Percentiles rank a stretch among this genome's conserved stretches.
phyloP scores from a whole-genome alignment of 2,113 vertebrate genomes.

The Corvus hawaiiensis region DNA sequence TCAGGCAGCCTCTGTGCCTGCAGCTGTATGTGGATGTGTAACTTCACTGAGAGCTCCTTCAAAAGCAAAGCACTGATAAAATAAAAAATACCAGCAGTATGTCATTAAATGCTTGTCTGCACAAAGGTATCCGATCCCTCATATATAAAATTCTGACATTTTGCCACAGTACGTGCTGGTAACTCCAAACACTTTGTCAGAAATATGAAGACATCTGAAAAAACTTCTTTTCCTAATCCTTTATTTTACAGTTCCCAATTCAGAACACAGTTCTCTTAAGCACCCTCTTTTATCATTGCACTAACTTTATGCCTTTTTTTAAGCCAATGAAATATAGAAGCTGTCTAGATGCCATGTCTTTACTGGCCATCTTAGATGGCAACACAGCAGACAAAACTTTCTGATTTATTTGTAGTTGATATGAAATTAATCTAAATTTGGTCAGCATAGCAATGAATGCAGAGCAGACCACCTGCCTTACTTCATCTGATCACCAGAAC shows the following conservation, averaged over 20 bases:
- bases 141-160: not conserved
- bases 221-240: not conserved
- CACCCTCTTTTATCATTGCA: not conserved
- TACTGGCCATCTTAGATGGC: not conserved
- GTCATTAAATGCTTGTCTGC: not conserved
- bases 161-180: not conserved
- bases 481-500: not conserved
- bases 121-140: not conserved
- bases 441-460: not conserved
- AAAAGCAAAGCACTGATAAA: not conserved
- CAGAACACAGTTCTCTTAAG: not conserved
- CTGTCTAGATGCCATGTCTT: not conserved
- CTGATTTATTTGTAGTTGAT: not conserved
- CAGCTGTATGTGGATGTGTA: not conserved
- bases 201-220: not conserved
- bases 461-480: not conserved
- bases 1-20: not conserved
- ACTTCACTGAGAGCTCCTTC: not conserved
- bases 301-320: not conserved
- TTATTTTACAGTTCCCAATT: not conserved
- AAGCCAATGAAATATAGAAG: not conserved
- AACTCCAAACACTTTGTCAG: not conserved
- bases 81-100: not conserved
- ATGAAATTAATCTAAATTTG: not conserved
- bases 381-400: not conserved